phyloP scores from a whole-genome alignment of 2,888 invertebrate genomes.

The Tineola bisselliella region DNA sequence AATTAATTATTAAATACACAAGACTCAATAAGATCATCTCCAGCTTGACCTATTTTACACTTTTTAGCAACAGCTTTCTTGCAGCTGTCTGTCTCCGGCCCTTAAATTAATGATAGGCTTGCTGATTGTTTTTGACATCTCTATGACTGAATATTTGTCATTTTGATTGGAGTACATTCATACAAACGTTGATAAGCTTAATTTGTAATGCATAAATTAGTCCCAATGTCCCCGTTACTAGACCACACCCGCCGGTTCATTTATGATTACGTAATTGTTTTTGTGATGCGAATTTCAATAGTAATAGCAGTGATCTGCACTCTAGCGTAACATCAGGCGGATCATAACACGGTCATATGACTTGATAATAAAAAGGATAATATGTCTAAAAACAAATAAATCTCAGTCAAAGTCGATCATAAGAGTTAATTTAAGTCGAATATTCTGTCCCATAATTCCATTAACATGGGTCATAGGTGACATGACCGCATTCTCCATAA shows the following conservation, averaged over 20 bases:
- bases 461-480: not conserved
- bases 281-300: not conserved
- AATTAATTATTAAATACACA: no score
- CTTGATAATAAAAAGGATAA: no score
- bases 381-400: no score
- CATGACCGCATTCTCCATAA: conserved; percentile 1
- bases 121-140: not conserved
- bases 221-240: not conserved
- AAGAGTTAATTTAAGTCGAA: not conserved
- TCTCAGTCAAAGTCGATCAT: not conserved
- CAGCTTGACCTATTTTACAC: no score
- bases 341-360: no score
- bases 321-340: no score
- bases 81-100: no score
- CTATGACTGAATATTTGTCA: not conserved
- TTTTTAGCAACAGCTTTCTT: no score
- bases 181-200: not conserved
- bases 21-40: no score
- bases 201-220: not conserved
- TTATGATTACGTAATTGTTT: not conserved
- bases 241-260: not conserved
- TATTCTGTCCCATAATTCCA: conserved; percentile 1
- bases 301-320: no score
- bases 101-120: no score
- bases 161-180: not conserved